Evolutionary conservation across 2,113 vertebrate genomes (phyloP).

Genomic region (Podarcis cretensis): DNA sequence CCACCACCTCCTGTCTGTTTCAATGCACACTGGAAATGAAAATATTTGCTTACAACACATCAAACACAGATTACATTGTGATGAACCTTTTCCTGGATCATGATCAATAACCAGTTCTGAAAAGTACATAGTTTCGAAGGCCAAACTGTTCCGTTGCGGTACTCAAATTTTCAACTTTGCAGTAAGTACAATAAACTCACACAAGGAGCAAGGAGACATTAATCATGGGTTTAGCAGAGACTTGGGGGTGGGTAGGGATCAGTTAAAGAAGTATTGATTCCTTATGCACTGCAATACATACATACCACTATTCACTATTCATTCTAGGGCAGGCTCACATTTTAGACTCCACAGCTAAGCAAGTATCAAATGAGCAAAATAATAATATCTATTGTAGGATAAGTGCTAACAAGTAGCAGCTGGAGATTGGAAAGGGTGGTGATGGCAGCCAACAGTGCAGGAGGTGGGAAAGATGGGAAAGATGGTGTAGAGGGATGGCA

Average conservation of each 20-base stretch:
- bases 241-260: conserved; percentile 21
- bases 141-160: not conserved
- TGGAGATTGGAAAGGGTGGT: not conserved
- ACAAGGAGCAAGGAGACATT: conserved; percentile 15
- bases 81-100: conserved; percentile 14
- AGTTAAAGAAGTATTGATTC: conserved; percentile 23
- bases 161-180: conserved; percentile 41
- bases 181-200: conserved; percentile 31
- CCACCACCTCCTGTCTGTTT: not conserved
- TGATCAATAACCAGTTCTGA: not conserved
- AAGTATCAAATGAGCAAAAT: not conserved
- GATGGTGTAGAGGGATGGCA: not conserved
- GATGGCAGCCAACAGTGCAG: not conserved
- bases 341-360: not conserved
- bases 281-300: conserved; percentile 18
- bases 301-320: conserved; percentile 19
- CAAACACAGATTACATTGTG: not conserved
- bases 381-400: too few relatives aligned
- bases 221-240: conserved; percentile 15
- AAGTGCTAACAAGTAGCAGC: not conserved
- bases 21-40: not conserved
- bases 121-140: not conserved
- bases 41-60: conserved; percentile 23
- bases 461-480: not conserved
- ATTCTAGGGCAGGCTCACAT: not conserved